phyloP scores from a whole-genome alignment of 2,888 invertebrate genomes.

The Nemapogon koenigi region DNA sequence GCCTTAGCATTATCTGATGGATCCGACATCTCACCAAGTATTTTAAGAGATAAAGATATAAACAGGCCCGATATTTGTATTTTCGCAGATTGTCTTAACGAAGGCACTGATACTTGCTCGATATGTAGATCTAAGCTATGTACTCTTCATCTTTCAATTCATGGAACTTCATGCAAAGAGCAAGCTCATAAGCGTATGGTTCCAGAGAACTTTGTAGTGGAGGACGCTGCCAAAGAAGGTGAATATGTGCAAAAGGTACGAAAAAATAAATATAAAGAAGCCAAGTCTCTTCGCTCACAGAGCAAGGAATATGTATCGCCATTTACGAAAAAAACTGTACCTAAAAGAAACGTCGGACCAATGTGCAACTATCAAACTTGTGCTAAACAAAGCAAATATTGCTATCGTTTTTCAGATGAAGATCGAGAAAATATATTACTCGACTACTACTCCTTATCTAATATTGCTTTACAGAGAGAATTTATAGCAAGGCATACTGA shows the following conservation, averaged over 20 bases:
- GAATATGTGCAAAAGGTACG: neutral
- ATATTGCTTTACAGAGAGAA: neutral
- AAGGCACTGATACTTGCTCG: neutral
- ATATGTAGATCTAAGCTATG: neutral
- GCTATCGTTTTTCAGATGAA: neutral
- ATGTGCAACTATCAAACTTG: neutral
- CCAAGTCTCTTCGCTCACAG: constrained; percentile 1
- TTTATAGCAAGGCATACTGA: neutral
- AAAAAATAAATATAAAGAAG: constrained; percentile 6
- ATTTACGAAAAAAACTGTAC: neutral
- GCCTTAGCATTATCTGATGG: neutral
- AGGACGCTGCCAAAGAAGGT: constrained; percentile 2
- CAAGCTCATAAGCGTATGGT: neutral
- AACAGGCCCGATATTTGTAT: neutral
- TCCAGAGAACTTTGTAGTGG: constrained; percentile 2
- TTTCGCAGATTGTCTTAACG: constrained; percentile 1
- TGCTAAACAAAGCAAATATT: neutral
- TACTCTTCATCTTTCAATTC: constrained; percentile 3
- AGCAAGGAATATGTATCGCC: neutral
- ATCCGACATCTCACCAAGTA: neutral
- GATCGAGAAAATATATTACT: neutral
- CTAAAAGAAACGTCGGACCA: neutral
- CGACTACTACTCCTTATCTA: neutral
- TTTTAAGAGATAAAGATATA: constrained; percentile 1
- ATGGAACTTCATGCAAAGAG: constrained; percentile 2